Conservation (phyloP, 30 jellyfish, hydroid and myxozoan genomes). For the Aurelia coerulea region DNA sequence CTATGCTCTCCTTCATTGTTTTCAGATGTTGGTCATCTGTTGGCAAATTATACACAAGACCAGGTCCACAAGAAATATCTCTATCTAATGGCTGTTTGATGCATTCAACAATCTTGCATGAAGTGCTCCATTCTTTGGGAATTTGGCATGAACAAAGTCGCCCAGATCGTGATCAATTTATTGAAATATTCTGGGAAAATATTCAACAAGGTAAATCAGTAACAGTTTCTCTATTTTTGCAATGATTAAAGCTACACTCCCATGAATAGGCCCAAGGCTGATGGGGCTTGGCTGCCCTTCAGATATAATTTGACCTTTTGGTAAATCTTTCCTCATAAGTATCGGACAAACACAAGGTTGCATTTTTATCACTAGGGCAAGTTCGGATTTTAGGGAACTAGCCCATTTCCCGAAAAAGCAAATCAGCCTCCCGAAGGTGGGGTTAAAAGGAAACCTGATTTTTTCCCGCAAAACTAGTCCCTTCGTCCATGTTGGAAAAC, state of each 20-base stretch:
- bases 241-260: too few species aligned
- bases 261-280: too few species aligned
- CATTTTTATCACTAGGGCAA: not conserved
- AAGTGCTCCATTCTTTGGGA: conserved; percentile 55
- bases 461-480: too few species aligned
- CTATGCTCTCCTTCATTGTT: not conserved
- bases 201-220: conserved; percentile 12
- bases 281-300: too few species aligned
- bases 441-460: too few species aligned
- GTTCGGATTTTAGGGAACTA: not conserved
- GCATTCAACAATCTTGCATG: conserved; percentile 45
- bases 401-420: not conserved
- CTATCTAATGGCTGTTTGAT: conserved; percentile 69
- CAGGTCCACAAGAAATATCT: conserved; percentile 81
- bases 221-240: not conserved
- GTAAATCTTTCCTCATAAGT: too few species aligned
- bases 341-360: not conserved
- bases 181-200: conserved; percentile 55
- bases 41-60: conserved; percentile 60
- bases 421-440: too few species aligned
- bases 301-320: too few species aligned
- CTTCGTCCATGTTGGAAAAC: too few species aligned
- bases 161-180: conserved; percentile 55
- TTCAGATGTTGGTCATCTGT: conserved; percentile 90
- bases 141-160: conserved; percentile 69